Conservation (phyloP, 1,140 invertebrate species). For the Drosophila ananassae region DNA sequence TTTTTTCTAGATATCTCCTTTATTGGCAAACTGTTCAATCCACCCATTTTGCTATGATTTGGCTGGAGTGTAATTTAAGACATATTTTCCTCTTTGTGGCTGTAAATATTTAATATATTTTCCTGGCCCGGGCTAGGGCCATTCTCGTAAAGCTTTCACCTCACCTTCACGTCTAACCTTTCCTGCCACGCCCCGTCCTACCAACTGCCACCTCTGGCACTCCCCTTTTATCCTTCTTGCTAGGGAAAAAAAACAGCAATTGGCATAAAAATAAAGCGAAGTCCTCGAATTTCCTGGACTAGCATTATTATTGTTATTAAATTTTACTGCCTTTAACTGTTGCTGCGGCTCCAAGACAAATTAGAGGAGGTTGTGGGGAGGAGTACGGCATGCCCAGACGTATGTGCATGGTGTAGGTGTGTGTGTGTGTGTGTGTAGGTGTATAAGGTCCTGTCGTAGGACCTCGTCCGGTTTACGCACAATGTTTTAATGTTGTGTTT, state of each 20-base stretch:
- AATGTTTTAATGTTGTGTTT: conserved; percentile 81
- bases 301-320: conserved; percentile 80
- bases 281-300: conserved; percentile 54
- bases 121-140: conserved; percentile 15
- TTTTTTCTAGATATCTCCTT: not conserved
- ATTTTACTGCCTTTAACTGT: conserved; percentile 78
- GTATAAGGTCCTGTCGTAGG: conserved; percentile 9
- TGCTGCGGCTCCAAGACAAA: conserved; percentile 62
- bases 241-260: conserved; percentile 5
- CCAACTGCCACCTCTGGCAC: not conserved
- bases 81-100: conserved; percentile 58
- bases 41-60: conserved; percentile 9
- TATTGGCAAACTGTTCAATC: not conserved
- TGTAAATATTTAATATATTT: conserved; percentile 79
- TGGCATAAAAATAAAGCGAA: conserved; percentile 69
- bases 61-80: conserved; percentile 62
- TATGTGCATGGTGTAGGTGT: not conserved
- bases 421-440: not conserved
- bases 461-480: conserved; percentile 60
- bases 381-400: not conserved
- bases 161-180: conserved; percentile 6
- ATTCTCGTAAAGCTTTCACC: conserved; percentile 62
- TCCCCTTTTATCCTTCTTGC: not conserved
- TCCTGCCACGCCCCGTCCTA: not conserved
- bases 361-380: conserved; percentile 16